Evolutionary conservation across 2,888 invertebrate species (phyloP).

Genomic region (Autographa gamma): DNA sequence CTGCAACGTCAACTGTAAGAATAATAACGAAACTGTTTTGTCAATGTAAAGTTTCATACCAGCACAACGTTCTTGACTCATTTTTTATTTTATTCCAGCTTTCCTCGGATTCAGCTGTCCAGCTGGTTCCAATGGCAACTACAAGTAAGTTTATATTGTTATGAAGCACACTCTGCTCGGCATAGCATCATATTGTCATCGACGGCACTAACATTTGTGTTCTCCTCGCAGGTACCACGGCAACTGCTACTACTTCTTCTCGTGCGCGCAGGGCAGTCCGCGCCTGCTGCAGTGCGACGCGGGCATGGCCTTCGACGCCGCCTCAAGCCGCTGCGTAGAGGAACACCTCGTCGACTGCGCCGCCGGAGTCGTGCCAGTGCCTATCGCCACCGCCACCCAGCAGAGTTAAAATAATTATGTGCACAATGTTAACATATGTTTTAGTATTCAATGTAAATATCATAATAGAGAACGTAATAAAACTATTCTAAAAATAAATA

Average conservation of each 20-base stretch:
- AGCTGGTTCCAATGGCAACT: conserved; percentile 59
- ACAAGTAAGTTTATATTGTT: conserved; percentile 62
- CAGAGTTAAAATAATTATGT: too few species aligned
- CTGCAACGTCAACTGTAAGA: conserved; percentile 89
- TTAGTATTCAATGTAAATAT: too few species aligned
- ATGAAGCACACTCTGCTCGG: too few species aligned
- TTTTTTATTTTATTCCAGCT: conserved; percentile 24
- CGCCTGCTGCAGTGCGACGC: conserved; percentile 75
- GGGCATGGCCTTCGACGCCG: conserved; percentile 73
- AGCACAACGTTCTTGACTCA: conserved; percentile 51
- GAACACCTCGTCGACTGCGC: conserved; percentile 58
- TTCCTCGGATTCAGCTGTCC: conserved; percentile 71
- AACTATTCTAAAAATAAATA: too few species aligned
- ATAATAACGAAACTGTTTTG: background rate
- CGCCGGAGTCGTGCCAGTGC: background rate
- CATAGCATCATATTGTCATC: too few species aligned
- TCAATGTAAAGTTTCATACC: background rate
- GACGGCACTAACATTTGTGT: background rate
- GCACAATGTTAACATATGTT: too few species aligned
- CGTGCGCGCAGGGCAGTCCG: conserved; percentile 69
- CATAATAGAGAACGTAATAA: too few species aligned
- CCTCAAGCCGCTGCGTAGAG: conserved; percentile 65
- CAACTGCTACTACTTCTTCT: conserved; percentile 75
- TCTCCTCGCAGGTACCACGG: conserved; percentile 66
- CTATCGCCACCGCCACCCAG: background rate